Evolutionary conservation across 2,113 vertebrate genomes (phyloP), one percentile per base, ranked within the genome.

Genomic region (Salvelinus namaycush): DNA sequence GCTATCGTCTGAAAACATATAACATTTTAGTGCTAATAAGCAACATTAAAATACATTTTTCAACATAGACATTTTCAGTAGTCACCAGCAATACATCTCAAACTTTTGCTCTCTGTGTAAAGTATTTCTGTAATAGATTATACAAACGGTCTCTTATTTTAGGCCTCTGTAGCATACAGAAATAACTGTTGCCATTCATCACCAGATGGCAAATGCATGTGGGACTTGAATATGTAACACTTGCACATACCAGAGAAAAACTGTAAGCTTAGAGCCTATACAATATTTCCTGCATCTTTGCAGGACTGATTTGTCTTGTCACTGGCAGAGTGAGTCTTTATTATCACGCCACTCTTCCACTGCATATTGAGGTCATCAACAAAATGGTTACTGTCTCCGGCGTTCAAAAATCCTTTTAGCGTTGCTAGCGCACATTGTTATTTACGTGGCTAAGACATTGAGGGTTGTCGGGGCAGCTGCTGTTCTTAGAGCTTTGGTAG

Each of bases 321-420:
- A 62, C 59, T 62, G 20, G n/a, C 59, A 22, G 59, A 62, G 59
- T n/a, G 59, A 62, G 7, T 62, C 59, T 62, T 22, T 11, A 54
- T 22, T 62, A 54, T 62, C 59, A 24, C n/a, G 59, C 9, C 51
- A 5, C 16, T 62, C n/a, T 62, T 2, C 59, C 16, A 16, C 16
- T 62, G n/a, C 18, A 62, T 62, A 24, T 24, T 62, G 59, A 62
- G 59, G 59, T 62, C n/a, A 11, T 62, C 59, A 62, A 62, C 59
- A 62, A 9, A 62, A 22, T 22, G 13, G 59, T 24, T 22, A 24
- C 51, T 54, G n/a, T 62, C 59, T 62, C 18, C 5, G 2, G 20
- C 59, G 3, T 62, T 62, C 59, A 62, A 22, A 62, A 62, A 62
- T 62, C 59, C n/a, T 62, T 62, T 62, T 62, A 62, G n/a, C n/a